phyloP scores from a whole-genome alignment of 2,113 vertebrate genomes.

The Poeciliopsis prolifica region DNA sequence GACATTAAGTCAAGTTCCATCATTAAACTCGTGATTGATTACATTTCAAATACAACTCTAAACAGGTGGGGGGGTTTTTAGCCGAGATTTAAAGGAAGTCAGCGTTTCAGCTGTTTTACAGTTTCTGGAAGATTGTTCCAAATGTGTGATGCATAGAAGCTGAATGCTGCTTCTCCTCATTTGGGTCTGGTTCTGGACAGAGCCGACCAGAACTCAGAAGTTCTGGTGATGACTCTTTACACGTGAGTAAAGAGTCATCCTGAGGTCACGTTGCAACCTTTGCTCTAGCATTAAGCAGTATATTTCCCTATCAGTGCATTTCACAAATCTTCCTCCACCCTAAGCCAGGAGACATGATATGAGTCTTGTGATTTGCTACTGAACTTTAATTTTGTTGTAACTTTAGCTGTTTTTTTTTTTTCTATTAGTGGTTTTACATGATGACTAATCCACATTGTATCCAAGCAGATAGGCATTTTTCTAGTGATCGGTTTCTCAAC shows the following conservation, averaged over 20 bases:
- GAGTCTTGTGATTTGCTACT: not conserved
- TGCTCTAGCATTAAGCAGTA: not conserved
- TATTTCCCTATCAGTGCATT: not conserved
- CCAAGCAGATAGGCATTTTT: not conserved
- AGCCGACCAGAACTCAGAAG: too few relatives aligned
- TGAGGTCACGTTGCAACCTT: constrained; percentile 9
- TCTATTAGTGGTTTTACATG: not conserved
- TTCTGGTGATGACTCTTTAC: too few relatives aligned
- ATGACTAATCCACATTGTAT: not conserved
- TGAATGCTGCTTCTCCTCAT: too few relatives aligned
- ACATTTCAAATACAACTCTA: too few relatives aligned
- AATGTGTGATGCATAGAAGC: too few relatives aligned
- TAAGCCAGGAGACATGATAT: constrained; percentile 10
- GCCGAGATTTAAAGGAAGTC: too few relatives aligned
- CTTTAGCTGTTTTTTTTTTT: not conserved
- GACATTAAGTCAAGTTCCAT: too few relatives aligned
- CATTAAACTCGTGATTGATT: too few relatives aligned
- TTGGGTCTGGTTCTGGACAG: too few relatives aligned
- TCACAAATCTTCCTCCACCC: constrained; percentile 10
- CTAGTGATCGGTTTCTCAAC: not conserved
- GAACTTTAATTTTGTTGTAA: not conserved
- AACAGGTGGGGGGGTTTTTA: too few relatives aligned
- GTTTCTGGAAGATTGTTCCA: too few relatives aligned
- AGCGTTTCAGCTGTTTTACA: too few relatives aligned
- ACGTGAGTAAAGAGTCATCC: not conserved